phyloP scores from a whole-genome alignment of 2,888 invertebrate species.

The Desoria tigrina region DNA sequence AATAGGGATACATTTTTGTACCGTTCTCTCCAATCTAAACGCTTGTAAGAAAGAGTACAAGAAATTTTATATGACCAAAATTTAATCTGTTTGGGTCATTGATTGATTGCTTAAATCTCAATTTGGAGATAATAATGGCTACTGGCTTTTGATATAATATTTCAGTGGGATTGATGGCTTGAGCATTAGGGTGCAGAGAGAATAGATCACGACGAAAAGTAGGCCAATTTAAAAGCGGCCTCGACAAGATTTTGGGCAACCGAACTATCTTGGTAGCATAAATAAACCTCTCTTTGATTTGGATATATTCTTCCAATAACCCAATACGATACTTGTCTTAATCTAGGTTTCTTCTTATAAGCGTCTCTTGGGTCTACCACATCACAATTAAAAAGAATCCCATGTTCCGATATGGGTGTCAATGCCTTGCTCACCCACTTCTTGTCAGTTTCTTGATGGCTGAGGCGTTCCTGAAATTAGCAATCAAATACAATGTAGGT shows the following conservation, averaged over 20 bases:
- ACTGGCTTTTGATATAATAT: no score
- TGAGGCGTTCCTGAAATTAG: constrained; percentile 46
- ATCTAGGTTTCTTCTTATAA: constrained; percentile 45
- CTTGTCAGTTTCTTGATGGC: constrained; percentile 43
- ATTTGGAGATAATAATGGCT: no score
- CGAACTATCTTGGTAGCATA: constrained; percentile 49
- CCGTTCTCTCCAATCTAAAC: no score
- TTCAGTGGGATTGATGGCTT: no score
- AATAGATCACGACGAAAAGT: constrained; percentile 7
- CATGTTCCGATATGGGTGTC: constrained; percentile 50
- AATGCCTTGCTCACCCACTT: constrained; percentile 50
- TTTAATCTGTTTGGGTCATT: no score
- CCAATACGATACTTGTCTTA: constrained; percentile 46
- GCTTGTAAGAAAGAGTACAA: no score
- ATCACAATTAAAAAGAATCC: constrained; percentile 49
- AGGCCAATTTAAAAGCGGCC: constrained; percentile 51
- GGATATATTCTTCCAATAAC: constrained; percentile 51
- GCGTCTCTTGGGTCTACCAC: constrained; percentile 35
- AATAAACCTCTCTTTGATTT: constrained; percentile 47
- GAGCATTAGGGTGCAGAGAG: no score
- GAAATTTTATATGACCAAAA: no score
- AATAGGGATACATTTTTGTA: no score
- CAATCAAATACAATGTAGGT: no score
- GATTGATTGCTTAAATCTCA: no score
- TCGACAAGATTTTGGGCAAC: constrained; percentile 46